Conservation (phyloP, 2,797 vertebrate species). For the Tarsius wallacei region DNA sequence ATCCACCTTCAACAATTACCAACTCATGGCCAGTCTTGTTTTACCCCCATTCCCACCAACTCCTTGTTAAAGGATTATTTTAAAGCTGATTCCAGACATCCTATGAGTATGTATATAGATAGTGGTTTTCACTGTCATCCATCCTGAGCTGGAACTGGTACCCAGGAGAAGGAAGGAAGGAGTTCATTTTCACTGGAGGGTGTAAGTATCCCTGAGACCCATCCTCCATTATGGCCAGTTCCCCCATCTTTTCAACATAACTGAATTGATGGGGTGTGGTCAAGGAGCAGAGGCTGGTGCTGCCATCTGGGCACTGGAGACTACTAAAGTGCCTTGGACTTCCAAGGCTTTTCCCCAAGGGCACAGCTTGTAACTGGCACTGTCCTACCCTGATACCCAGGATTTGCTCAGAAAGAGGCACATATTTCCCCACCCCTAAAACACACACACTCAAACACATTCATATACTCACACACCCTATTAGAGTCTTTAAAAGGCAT, state of each 20-base stretch:
- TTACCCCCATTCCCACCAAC: neutral
- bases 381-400: neutral
- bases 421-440: neutral
- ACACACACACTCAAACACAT: neutral
- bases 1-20: constrained; percentile 8
- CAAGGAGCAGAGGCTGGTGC: constrained; percentile 10
- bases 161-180: constrained; percentile 26
- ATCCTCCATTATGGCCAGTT: constrained; percentile 22
- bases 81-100: constrained; percentile 31
- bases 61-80: constrained; percentile 48
- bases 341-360: neutral
- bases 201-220: constrained; percentile 19
- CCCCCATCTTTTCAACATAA: neutral
- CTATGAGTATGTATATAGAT: constrained; percentile 22
- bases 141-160: constrained; percentile 54
- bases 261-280: neutral
- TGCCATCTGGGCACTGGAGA: neutral
- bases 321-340: neutral
- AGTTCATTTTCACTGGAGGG: neutral
- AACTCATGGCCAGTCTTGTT: neutral
- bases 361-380: neutral
- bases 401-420: constrained; percentile 17
- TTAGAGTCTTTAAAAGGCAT: constrained; percentile 78
- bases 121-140: constrained; percentile 14
- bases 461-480: constrained; percentile 68